Evolutionary conservation across 2,888 invertebrate species (phyloP), one percentile per base, ranked within the genome.

Genomic region (Lasioglossum figueresi): DNA sequence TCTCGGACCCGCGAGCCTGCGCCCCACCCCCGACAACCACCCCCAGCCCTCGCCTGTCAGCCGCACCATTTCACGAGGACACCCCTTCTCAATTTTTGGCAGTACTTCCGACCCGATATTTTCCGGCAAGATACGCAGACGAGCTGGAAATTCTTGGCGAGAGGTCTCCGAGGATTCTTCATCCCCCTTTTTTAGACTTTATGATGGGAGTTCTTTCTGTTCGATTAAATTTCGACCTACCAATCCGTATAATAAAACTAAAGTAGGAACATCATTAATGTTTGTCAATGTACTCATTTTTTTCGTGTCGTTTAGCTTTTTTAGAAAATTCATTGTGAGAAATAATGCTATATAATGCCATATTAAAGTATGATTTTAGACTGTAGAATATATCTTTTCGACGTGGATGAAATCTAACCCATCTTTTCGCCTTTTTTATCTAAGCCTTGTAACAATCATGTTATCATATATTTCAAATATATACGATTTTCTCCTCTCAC

Each of bases 1-100:
- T 84, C 40, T 27, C 40, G 12, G 71, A n/a, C 77, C 43, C 80
- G 43, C 77, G 48, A 77, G 78, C 75, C 59, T 52, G 77, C 59
- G 34, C 43, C 31, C 68, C 34, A 73, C 14, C 71, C n/a, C 27
- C 34, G 3, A 8, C 40, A n/a, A 56, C 16, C 12, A 8, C 23
- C 12, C 23, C 5, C n/a, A 52, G 6, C 19, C 0, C 56, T n/a
- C 34, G 2, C 14, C 52, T 68, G 37, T 63, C 63, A 63, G 63
- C 37, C 34, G 23, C 68, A 59, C 40, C 23, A 31, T 6, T 70
- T 79, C 70, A 48, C 23, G 40, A 63, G 52, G 40, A 34, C 68
- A 37, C 37, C 68, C 23, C 34, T 68, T 23, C 37, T 10, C 37
- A 8, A 34, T 37, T 68, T 68, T 34, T 68, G 34, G 68, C 34